These are phyloP conservation scores for Tretioscincus oriximinensis DNA, from an alignment of 2,113 vertebrate species.

Conservation along the genomic window DNA sequence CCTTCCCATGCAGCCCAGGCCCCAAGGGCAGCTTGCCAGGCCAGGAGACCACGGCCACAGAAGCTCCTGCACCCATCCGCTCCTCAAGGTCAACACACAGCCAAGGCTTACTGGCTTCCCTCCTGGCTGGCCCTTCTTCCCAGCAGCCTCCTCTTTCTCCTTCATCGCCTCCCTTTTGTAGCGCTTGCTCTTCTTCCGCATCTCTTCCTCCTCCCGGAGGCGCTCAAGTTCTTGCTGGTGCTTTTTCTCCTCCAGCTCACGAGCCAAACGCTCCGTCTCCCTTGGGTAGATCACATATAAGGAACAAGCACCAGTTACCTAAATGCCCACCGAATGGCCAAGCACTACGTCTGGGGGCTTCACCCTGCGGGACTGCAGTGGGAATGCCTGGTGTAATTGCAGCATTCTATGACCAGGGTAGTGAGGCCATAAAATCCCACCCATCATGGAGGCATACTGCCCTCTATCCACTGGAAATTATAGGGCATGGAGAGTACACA, in stretches of 20 bases:
- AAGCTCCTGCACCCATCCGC: too few species aligned
- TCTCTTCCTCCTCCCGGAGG: constrained; percentile 75
- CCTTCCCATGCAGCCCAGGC: too few species aligned
- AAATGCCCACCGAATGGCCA: neutral
- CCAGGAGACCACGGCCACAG: too few species aligned
- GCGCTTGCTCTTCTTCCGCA: constrained; percentile 71
- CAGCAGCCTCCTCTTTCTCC: constrained; percentile 56
- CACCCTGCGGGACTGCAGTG: neutral
- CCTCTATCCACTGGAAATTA: too few species aligned
- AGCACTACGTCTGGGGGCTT: too few species aligned
- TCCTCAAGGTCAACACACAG: fast-evolving
- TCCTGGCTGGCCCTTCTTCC: constrained; percentile 65
- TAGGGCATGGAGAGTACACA: too few species aligned
- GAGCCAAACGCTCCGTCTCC: constrained; percentile 64
- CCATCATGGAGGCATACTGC: too few species aligned
- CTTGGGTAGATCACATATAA: constrained; percentile 52
- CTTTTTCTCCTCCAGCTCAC: constrained; percentile 71
- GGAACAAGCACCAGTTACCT: neutral
- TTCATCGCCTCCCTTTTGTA: constrained; percentile 63
- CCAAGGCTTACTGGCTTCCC: constrained; percentile 61
- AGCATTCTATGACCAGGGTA: too few species aligned
- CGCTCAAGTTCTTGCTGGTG: constrained; percentile 67
- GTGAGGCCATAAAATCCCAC: neutral
- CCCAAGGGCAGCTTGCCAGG: neutral
- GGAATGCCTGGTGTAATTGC: too few species aligned